Conservation (phyloP, 2,797 vertebrate species). For the Rallus crepitans region DNA sequence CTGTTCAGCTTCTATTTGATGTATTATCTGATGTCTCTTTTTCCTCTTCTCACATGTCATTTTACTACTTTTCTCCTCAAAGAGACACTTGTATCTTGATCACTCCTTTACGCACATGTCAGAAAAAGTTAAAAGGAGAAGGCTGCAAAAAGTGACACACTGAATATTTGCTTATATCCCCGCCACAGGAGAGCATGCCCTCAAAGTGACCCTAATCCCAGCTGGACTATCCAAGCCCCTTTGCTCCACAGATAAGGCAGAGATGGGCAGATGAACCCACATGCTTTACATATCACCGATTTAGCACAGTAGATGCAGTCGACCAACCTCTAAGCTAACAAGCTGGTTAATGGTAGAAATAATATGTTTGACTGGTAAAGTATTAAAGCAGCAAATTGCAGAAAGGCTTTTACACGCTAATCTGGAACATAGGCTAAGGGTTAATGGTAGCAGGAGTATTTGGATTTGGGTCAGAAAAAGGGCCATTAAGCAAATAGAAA, state of each 20-base stretch:
- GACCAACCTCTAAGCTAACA: background rate
- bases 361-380: background rate
- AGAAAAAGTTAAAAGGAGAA: background rate
- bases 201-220: background rate
- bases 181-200: background rate
- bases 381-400: background rate
- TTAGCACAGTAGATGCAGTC: background rate
- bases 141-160: background rate
- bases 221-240: background rate
- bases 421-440: background rate
- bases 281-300: background rate
- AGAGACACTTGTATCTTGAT: slow-evolving; percentile 28
- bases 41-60: background rate
- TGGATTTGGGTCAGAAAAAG: background rate
- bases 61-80: slow-evolving; percentile 30
- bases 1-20: slow-evolving; percentile 39
- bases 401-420: background rate
- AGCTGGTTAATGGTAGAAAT: background rate
- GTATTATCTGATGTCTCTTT: slow-evolving; percentile 16
- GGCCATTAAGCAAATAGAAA: background rate
- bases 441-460: background rate
- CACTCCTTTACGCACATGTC: background rate
- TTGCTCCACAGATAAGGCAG: background rate
- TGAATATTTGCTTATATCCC: slow-evolving; percentile 1
- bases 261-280: background rate